Evolutionary conservation across 2,797 vertebrate species (phyloP).

Genomic region (Hypotaenidia okinawae): DNA sequence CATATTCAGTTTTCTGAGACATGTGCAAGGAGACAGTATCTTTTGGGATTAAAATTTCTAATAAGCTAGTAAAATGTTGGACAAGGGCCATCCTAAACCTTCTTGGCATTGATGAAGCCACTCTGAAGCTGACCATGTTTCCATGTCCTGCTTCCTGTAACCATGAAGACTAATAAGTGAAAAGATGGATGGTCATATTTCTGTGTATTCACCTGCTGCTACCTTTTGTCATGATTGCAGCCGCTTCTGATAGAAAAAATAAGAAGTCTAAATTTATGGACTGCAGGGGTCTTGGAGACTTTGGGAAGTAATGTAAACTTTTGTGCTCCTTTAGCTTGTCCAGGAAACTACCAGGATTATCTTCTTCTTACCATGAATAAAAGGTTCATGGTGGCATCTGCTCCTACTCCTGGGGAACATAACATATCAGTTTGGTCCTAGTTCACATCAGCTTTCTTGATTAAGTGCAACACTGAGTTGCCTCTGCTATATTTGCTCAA

Average conservation of each 20-base stretch:
- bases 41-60: neutral
- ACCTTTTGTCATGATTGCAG: neutral
- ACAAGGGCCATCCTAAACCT: neutral
- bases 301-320: neutral
- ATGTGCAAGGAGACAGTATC: neutral
- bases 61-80: neutral
- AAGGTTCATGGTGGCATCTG: neutral
- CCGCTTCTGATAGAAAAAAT: neutral
- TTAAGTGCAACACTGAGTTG: neutral
- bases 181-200: neutral
- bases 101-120: neutral
- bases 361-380: neutral
- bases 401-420: neutral
- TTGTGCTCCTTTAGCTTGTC: neutral
- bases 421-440: neutral
- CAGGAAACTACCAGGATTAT: neutral
- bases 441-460: neutral
- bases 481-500: neutral
- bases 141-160: neutral
- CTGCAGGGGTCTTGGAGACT: neutral
- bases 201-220: neutral
- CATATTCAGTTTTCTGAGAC: neutral
- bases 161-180: neutral
- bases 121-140: neutral
- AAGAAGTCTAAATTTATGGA: neutral